These are phyloP conservation scores for Neomonachus schauinslandi DNA, from an alignment of 2,113 vertebrate species.

Conservation along the genomic window DNA sequence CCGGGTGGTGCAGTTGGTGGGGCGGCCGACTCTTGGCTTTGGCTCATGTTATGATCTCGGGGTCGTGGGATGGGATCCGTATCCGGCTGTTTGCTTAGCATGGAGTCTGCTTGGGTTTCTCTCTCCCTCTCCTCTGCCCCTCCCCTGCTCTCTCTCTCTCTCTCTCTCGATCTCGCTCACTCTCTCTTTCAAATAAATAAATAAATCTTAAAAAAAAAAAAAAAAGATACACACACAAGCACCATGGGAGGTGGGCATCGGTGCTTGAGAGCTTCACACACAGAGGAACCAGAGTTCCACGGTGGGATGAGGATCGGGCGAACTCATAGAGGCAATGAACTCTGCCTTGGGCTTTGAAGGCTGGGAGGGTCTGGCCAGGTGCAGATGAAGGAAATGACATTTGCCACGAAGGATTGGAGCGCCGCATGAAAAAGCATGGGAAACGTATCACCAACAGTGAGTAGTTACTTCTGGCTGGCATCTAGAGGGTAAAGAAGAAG, in stretches of 20 bases:
- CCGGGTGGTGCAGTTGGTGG: background rate
- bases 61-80: background rate
- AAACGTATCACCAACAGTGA: fast-evolving
- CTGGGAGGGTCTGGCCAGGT: background rate
- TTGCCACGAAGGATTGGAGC: background rate
- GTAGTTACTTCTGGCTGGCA: background rate
- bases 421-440: background rate
- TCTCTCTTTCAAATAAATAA: background rate
- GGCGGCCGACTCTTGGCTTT: background rate
- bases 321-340: background rate
- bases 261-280: background rate
- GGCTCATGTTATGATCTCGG: background rate
- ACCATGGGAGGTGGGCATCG: background rate
- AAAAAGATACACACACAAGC: background rate
- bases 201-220: background rate
- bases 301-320: background rate
- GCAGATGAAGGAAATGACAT: background rate
- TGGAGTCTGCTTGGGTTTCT: background rate
- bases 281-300: background rate
- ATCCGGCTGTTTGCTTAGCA: background rate
- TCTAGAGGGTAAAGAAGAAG: background rate
- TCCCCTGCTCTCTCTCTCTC: background rate
- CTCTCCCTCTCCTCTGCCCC: background rate
- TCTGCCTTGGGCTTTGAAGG: background rate
- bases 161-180: background rate